These are phyloP conservation scores for Oenanthe oenanthe DNA, from an alignment of 2,113 vertebrate species.

Conservation along the genomic window DNA sequence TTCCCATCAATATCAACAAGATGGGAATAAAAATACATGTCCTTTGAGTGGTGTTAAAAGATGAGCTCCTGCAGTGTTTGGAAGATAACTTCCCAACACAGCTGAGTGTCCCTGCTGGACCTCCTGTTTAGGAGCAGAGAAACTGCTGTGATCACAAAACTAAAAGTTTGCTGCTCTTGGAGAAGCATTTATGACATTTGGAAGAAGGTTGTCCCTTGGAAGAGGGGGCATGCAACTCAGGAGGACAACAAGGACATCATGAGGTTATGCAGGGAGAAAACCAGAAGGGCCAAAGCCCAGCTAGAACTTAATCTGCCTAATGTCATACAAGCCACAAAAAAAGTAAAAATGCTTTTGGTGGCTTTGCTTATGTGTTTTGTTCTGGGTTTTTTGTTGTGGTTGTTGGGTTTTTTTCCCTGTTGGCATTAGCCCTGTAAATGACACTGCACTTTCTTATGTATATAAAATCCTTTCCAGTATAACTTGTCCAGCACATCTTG, in stretches of 20 bases:
- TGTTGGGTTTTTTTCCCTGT: no score
- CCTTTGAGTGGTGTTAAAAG: neutral
- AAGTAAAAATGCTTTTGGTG: neutral
- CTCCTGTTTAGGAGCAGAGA: neutral
- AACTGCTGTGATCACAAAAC: neutral
- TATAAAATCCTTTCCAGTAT: neutral
- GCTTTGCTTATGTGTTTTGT: neutral
- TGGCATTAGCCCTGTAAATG: neutral
- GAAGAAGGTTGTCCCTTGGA: neutral
- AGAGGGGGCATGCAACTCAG: neutral
- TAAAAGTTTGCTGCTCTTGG: neutral
- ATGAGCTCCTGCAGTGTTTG: neutral
- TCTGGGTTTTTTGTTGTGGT: neutral
- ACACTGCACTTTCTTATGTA: neutral
- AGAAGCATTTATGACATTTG: neutral
- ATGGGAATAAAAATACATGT: neutral
- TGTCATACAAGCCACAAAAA: no score
- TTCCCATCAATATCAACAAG: neutral
- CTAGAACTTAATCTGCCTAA: neutral
- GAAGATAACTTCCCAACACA: neutral
- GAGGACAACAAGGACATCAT: rapidly evolving
- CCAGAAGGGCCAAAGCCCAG: neutral
- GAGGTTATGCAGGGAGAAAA: neutral
- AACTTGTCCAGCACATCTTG: neutral
- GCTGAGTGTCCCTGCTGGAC: neutral